A percentile compares a stretch with the other conserved stretches of the same genome.
Evolutionary conservation across 2,888 invertebrate genomes (phyloP).

Genomic region (Heliconius sara): DNA sequence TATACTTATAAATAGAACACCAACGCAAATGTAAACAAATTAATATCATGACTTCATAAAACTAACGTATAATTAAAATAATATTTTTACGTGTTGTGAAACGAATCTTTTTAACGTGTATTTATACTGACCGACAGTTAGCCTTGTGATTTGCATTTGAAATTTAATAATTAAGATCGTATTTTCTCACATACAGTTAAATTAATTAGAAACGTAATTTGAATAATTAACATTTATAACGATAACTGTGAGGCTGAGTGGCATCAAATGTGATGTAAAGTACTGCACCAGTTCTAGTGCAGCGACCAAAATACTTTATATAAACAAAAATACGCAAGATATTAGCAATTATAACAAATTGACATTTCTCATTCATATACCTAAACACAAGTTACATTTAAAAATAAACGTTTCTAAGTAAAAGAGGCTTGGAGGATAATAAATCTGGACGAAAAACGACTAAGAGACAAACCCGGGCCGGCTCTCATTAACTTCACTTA

Average conservation of each 20-base stretch:
- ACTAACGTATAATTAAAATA: constrained; percentile 4
- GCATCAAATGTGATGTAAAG: not conserved
- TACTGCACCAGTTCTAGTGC: not conserved
- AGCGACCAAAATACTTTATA: not conserved
- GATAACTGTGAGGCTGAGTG: not conserved
- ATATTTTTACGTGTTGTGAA: constrained; percentile 15
- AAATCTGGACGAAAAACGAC: constrained; percentile 45
- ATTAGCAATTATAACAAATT: not conserved
- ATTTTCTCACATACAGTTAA: constrained; percentile 18
- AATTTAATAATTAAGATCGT: constrained; percentile 26
- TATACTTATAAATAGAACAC: constrained; percentile 1
- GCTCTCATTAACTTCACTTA: constrained; percentile 70
- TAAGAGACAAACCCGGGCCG: constrained; percentile 52
- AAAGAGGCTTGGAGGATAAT: constrained; percentile 31
- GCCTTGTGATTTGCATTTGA: constrained; percentile 26
- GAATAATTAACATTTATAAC: constrained; percentile 27
- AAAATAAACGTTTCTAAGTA: constrained; percentile 8
- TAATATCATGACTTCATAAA: constrained; percentile 8
- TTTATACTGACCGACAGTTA: constrained; percentile 1
- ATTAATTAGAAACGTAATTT: constrained; percentile 12
- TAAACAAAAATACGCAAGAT: not conserved
- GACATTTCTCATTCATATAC: not conserved
- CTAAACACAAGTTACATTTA: not conserved
- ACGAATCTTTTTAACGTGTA: constrained; percentile 13
- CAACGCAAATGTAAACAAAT: constrained; percentile 5